phyloP scores from a whole-genome alignment of 2,888 invertebrate genomes.

The Drosophila peninsularis region DNA sequence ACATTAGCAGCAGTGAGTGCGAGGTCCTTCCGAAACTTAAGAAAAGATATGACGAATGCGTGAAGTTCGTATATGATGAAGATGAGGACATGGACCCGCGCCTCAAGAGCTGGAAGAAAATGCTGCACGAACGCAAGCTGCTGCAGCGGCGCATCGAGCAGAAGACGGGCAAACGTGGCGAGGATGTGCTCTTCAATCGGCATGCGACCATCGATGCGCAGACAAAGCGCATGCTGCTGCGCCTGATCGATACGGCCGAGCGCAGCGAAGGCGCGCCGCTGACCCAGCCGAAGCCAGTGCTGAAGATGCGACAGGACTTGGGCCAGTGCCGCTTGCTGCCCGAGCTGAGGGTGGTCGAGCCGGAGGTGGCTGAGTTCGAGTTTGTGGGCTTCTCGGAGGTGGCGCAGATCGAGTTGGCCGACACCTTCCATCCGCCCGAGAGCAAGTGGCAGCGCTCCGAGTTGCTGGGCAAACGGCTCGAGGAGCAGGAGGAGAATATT shows the following conservation, averaged over 20 bases:
- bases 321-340: slow-evolving; percentile 28
- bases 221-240: slow-evolving; percentile 69
- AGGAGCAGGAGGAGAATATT: slow-evolving; percentile 44
- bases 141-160: slow-evolving; percentile 61
- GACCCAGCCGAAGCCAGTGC: neutral
- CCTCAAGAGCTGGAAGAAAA: slow-evolving; percentile 67
- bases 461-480: slow-evolving; percentile 47
- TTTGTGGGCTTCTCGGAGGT: slow-evolving; percentile 53
- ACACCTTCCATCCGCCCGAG: neutral
- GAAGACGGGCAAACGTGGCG: slow-evolving; percentile 60
- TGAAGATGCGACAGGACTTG: slow-evolving; percentile 34
- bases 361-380: slow-evolving; percentile 35
- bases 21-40: neutral
- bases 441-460: slow-evolving; percentile 63
- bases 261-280: slow-evolving; percentile 42
- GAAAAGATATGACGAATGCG: too few relatives aligned
- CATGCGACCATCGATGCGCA: slow-evolving; percentile 68
- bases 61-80: too few relatives aligned
- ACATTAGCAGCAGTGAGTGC: slow-evolving; percentile 21
- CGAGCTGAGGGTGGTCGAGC: slow-evolving; percentile 34
- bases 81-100: slow-evolving; percentile 68
- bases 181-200: slow-evolving; percentile 77
- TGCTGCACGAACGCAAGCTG: slow-evolving; percentile 52
- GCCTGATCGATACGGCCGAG: slow-evolving; percentile 69
- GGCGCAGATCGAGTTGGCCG: slow-evolving; percentile 37